These are phyloP conservation scores for Eulithis prunata DNA, from an alignment of 2,888 invertebrate species.

Conservation along the genomic window DNA sequence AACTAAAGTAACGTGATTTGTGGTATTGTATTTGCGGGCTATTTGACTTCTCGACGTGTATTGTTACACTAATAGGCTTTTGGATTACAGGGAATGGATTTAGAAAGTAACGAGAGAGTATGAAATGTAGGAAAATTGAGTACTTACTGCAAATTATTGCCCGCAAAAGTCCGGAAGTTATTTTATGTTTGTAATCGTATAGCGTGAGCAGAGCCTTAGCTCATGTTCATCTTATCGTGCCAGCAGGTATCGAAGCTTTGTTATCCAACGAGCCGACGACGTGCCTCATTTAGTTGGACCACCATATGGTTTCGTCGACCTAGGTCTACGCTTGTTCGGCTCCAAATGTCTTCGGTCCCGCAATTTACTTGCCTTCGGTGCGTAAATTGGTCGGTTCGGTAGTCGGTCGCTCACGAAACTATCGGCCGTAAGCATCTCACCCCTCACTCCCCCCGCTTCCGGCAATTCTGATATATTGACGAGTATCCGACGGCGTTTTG, in stretches of 20 bases:
- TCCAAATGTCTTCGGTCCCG: constrained; percentile 38
- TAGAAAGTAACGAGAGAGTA: constrained; percentile 17
- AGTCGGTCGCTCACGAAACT: constrained; percentile 55
- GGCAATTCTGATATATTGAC: constrained; percentile 66
- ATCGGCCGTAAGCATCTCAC: constrained; percentile 48
- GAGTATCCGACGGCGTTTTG: constrained; percentile 57
- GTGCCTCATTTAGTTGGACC: constrained; percentile 20
- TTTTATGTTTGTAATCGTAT: background rate
- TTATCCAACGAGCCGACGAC: constrained; percentile 1
- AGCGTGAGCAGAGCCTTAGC: background rate
- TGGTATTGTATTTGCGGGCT: constrained; percentile 49
- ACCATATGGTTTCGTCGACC: constrained; percentile 28
- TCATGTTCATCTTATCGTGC: constrained; percentile 1
- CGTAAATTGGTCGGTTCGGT: constrained; percentile 58
- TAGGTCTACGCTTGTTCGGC: constrained; percentile 21
- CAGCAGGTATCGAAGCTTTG: constrained; percentile 6
- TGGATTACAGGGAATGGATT: constrained; percentile 19
- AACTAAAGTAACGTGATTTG: constrained; percentile 56
- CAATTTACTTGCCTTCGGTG: constrained; percentile 55
- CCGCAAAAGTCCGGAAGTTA: background rate
- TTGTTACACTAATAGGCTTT: constrained; percentile 31
- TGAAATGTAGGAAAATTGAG: background rate
- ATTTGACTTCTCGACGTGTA: constrained; percentile 45
- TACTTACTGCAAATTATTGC: constrained; percentile 4
- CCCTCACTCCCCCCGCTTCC: constrained; percentile 45